Evolutionary conservation across 2,113 vertebrate genomes (phyloP).

Genomic region (Callithrix jacchus): DNA sequence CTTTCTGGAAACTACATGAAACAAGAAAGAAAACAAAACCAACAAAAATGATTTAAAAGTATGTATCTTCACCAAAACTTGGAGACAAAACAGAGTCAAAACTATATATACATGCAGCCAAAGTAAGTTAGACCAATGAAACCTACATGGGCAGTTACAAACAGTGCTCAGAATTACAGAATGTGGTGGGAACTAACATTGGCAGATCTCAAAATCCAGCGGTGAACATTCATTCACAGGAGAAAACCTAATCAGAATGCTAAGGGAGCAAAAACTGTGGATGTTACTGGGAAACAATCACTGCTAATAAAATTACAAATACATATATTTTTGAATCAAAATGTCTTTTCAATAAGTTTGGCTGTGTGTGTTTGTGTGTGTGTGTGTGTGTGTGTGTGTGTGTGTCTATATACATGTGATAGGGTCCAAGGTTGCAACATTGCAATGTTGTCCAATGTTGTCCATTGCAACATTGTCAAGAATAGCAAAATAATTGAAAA

Average conservation of each 20-base stretch:
- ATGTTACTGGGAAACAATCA: not conserved
- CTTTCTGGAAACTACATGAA: not conserved
- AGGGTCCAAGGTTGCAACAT: not conserved
- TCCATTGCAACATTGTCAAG: not conserved
- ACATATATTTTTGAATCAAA: not conserved
- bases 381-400: not conserved
- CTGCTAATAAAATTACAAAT: not conserved
- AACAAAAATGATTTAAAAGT: not conserved
- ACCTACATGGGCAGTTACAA: not conserved
- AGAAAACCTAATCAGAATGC: not conserved
- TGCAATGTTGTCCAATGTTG: not conserved
- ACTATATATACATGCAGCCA: not conserved
- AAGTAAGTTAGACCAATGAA: not conserved
- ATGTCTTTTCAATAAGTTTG: not conserved
- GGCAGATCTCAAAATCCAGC: not conserved
- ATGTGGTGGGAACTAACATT: not conserved
- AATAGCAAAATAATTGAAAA: not conserved
- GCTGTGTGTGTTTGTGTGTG: not conserved
- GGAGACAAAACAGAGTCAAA: not conserved
- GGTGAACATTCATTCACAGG: not conserved
- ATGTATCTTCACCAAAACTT: not conserved
- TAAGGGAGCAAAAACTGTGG: not conserved
- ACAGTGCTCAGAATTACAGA: not conserved
- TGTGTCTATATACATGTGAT: not conserved
- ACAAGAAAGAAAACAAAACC: not conserved